Conservation (phyloP, 1,140 invertebrate species). For the Galleria mellonella region DNA sequence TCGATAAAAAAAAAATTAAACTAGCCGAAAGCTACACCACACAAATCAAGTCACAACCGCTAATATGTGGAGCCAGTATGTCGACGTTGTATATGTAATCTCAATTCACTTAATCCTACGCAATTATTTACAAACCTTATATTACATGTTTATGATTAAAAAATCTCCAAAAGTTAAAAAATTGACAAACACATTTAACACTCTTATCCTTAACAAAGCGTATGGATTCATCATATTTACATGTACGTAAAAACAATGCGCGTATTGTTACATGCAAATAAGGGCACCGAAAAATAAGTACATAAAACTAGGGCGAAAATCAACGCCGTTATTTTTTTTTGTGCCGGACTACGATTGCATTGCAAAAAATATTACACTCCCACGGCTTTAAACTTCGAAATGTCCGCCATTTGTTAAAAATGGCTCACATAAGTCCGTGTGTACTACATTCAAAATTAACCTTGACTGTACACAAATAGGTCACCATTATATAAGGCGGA, state of each 20-base stretch:
- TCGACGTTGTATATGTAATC: conserved; percentile 35
- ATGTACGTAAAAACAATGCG: conserved; percentile 53
- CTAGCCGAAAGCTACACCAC: conserved; percentile 11
- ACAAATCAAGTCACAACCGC: conserved; percentile 24
- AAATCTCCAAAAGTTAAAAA: conserved; percentile 65
- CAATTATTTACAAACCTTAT: conserved; percentile 55
- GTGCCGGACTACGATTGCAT: background rate
- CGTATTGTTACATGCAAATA: conserved; percentile 58
- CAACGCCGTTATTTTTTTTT: conserved; percentile 5
- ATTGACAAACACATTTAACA: conserved; percentile 68
- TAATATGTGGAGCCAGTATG: conserved; percentile 17
- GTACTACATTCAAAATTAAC: conserved; percentile 11
- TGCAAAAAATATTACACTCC: background rate
- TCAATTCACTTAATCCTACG: conserved; percentile 43
- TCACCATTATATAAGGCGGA: conserved; percentile 64
- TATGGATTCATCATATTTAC: conserved; percentile 71
- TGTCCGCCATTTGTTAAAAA: too few relatives aligned
- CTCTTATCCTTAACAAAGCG: conserved; percentile 69
- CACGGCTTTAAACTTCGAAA: background rate
- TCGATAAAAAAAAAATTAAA: conserved; percentile 6
- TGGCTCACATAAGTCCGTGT: background rate
- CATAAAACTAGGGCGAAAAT: conserved; percentile 22
- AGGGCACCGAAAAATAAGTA: conserved; percentile 65
- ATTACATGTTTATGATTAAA: conserved; percentile 42
- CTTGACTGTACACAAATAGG: conserved; percentile 28